Evolutionary conservation across 2,888 invertebrate species (phyloP).

Genomic region (Lutraria lutraria): DNA sequence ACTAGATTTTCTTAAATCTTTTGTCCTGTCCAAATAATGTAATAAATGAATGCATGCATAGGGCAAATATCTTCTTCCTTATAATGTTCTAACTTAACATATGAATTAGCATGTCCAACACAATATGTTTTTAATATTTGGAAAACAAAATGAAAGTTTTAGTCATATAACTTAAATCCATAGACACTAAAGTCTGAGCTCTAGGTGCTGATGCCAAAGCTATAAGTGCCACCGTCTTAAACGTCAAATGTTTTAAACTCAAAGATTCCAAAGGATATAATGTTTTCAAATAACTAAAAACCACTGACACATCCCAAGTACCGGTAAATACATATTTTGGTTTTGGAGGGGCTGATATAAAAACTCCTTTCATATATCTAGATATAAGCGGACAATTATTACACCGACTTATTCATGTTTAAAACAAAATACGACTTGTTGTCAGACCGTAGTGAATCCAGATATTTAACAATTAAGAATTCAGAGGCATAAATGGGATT

Average conservation of each 20-base stretch:
- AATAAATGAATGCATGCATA: not conserved
- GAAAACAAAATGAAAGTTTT: constrained; percentile 42
- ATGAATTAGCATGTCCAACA: not conserved
- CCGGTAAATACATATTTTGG: constrained; percentile 50
- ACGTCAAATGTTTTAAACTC: constrained; percentile 50
- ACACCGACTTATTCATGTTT: constrained; percentile 47
- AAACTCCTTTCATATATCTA: constrained; percentile 57
- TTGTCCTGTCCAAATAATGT: constrained; percentile 39
- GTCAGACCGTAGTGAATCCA: not conserved
- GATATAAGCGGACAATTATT: not conserved
- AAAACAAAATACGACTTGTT: constrained; percentile 35
- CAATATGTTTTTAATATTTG: constrained; percentile 42
- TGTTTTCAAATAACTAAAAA: constrained; percentile 45
- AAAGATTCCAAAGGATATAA: constrained; percentile 44
- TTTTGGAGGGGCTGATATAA: constrained; percentile 37
- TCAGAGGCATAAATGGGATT: constrained; percentile 47
- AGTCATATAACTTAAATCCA: constrained; percentile 50
- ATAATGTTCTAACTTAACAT: not conserved
- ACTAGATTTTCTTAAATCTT: not conserved
- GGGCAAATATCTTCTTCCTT: constrained; percentile 34
- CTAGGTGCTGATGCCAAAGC: constrained; percentile 56
- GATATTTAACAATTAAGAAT: constrained; percentile 25
- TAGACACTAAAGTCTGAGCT: constrained; percentile 45
- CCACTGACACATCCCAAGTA: constrained; percentile 60
- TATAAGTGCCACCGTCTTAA: constrained; percentile 57